Percentiles rank a stretch among this genome's conserved stretches.
Conservation (phyloP, 2,797 vertebrate species). For the Chaunax sp. region DNA sequence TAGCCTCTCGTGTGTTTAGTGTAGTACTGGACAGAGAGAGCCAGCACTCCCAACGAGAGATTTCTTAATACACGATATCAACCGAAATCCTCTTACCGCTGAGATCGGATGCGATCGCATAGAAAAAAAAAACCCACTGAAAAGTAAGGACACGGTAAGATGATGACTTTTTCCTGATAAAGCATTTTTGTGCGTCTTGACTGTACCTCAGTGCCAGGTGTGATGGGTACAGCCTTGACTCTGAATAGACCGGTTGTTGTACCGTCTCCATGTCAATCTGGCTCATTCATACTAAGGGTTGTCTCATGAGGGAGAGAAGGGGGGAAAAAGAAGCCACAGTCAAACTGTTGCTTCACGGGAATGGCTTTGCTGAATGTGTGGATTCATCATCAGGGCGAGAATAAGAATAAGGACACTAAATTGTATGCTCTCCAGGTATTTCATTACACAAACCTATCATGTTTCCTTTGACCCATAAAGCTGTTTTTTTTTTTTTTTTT, state of each 20-base stretch:
- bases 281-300: constrained; percentile 57
- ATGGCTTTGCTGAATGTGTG: constrained; percentile 5
- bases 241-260: constrained; percentile 70
- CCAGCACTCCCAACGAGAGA: too few species aligned
- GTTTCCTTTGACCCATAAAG: not conserved
- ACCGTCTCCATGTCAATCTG: constrained; percentile 47
- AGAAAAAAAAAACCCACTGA: not conserved
- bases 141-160: not conserved
- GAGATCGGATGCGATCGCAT: not conserved
- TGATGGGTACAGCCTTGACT: constrained; percentile 27
- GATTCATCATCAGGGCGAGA: not conserved
- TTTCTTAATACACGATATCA: too few species aligned
- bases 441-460: not conserved
- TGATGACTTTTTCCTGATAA: too few species aligned
- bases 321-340: constrained; percentile 66
- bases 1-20: not conserved
- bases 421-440: not conserved
- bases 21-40: too few species aligned
- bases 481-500: too few species aligned
- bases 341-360: constrained; percentile 36
- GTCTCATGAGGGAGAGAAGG: constrained; percentile 27
- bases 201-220: constrained; percentile 43
- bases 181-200: not conserved
- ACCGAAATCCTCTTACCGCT: too few species aligned
- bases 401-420: not conserved